Evolutionary conservation across 35 echinoderm and acorn worm genomes (phyloP).

Genomic region (Holothuria glaberrima): DNA sequence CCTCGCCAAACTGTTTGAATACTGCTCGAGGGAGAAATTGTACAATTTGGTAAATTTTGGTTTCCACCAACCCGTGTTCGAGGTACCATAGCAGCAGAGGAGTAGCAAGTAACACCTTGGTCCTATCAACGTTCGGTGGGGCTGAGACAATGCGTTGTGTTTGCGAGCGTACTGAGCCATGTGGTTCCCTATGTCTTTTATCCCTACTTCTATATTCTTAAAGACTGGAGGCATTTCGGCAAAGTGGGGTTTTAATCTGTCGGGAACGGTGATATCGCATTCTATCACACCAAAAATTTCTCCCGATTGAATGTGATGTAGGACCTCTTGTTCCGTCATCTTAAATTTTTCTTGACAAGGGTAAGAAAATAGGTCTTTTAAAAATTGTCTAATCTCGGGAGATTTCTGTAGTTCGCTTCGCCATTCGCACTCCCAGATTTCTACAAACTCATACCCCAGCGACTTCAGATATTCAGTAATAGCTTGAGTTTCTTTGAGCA

Average conservation of each 20-base stretch:
- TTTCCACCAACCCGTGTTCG: conserved; percentile 24
- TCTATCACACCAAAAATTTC: conserved; percentile 55
- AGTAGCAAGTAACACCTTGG: conserved; percentile 33
- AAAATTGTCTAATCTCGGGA: conserved; percentile 16
- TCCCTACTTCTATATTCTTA: conserved; percentile 55
- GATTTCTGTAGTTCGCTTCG: not conserved
- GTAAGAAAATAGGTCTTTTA: conserved; percentile 22
- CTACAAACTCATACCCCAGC: not conserved
- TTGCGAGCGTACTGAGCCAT: conserved; percentile 43
- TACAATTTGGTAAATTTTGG: conserved; percentile 33
- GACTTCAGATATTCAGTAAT: not conserved
- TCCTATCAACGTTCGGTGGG: conserved; percentile 50
- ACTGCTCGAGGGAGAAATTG: conserved; percentile 37
- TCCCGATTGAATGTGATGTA: conserved; percentile 1
- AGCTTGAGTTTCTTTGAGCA: conserved; percentile 5
- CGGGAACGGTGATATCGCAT: conserved; percentile 60
- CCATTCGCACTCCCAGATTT: conserved; percentile 56
- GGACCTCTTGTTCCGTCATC: conserved; percentile 41
- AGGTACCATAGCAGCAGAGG: conserved; percentile 65
- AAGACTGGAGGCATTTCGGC: conserved; percentile 63
- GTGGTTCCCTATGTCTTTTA: conserved; percentile 50
- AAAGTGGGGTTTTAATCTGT: conserved; percentile 18
- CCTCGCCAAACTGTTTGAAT: conserved; percentile 45
- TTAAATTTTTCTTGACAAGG: not conserved
- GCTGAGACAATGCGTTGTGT: conserved; percentile 2